Base-by-base conservation (phyloP, 2,797 vertebrate genomes). In the Aselliscus stoliczkanus region DNA sequence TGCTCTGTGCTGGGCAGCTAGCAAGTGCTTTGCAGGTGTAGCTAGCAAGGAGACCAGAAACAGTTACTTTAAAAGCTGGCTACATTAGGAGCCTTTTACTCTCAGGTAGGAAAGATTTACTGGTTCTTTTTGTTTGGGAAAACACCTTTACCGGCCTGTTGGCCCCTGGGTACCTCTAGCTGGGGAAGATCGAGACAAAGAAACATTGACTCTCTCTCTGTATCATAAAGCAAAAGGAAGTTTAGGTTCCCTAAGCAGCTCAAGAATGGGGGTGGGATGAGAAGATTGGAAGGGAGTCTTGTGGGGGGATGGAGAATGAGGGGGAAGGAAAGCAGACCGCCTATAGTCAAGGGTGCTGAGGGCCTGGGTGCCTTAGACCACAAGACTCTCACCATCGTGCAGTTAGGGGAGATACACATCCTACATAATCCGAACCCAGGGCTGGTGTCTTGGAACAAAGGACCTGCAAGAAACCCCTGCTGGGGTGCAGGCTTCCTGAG, bases 141-240 rank as follows among this genome's bases (percentile, higher is more conserved):
- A 97, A 93, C 79, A 88, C 70, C 67, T 81, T 93, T 95, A 88
- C 76, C 69, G 95, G 82, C 72, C 90, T 60, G 5, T 39, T 73
- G 93, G 96, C 94, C 87, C 60, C 60, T 58, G 79, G 89, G 73
- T 73, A 14, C 3, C 0, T 42, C 37, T 65, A 37, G 64, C 29
- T 2, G 70, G 42, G 29, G 69, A 87, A 73, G 80, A 80, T 50
- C 0, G 42, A 94, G 86, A 86, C 91, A 86, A 29, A 90, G 92
- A 95, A 79, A 50, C 31, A 88, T 9, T 3, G 81, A 34, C 47
- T 85, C 8, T 25, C 8, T 25, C 60, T 95, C 54, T 17, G 80
- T 27, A 1, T 50, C 37, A 1, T 83, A 87, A 94, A 85, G 52
- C 20, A n/a, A 69, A 39, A 42, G 69, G 56, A 90, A 80, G 60